Conservation (phyloP, 64 coral and sea anemone species). For the Dendronephthya gigantea region DNA sequence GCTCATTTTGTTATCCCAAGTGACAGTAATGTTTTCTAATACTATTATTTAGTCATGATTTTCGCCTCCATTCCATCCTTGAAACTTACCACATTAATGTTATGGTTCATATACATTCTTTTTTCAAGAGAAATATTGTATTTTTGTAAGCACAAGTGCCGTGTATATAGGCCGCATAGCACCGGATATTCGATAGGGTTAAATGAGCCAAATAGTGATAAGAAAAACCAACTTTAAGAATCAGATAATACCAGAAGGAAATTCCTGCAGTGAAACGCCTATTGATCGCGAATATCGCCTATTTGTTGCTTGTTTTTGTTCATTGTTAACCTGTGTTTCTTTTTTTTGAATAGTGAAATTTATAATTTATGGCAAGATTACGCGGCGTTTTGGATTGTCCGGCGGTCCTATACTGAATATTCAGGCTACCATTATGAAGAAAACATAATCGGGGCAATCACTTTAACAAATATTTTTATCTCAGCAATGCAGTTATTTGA, state of each 20-base stretch:
- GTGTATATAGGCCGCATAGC: neutral
- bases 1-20: neutral
- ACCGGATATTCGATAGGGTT: constrained; percentile 12
- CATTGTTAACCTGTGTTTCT: neutral
- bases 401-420: no score
- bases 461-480: neutral
- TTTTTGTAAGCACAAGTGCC: neutral
- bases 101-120: neutral
- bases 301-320: neutral
- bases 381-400: neutral
- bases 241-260: neutral
- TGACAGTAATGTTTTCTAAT: constrained; percentile 14
- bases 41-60: neutral
- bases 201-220: constrained; percentile 3
- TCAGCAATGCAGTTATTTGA: neutral
- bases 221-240: neutral
- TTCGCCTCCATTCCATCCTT: neutral
- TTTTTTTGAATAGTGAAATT: no score
- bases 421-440: neutral
- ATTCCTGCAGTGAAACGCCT: constrained; percentile 4
- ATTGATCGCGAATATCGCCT: neutral
- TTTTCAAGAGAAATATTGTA: neutral
- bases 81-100: neutral
- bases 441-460: neutral
- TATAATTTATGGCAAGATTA: no score